Evolutionary conservation across 1,140 invertebrate genomes (phyloP), one percentile per base, ranked within the genome.

Genomic region (Listronotus oregonensis): DNA sequence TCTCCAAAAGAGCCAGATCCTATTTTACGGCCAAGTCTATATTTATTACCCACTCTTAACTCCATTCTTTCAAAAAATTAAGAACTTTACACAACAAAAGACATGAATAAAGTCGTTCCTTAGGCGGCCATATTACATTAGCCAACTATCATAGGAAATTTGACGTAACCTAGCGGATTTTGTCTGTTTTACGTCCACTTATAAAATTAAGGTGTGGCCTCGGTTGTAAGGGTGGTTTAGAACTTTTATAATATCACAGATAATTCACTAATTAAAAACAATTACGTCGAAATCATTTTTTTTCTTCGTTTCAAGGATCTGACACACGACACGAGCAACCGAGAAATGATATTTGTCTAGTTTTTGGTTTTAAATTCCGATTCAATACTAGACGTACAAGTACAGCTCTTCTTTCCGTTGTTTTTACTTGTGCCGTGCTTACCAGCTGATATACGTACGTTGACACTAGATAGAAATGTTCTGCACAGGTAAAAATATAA

Each of bases 1-100:
- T 98, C 96, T 74, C 96, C 96, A 82, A 99, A 98, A 37, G 96
- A 98, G 68, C 96, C 96, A 78, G 94, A 96, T 68, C 96, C 96
- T 80, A 98, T 98, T 86, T 99, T 99, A 77, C 96, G 87, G 75
- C 96, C 96, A 70, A 99, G 87, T 76, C 96, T 89, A 83, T 96
- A 99, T 84, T 96, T 96, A 82, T 96, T 96, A 75, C 96, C 95
- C 77, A 99, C 96, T 82, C 96, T 87, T 70, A 98, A 87, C 86
- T 98, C 96, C 96, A 98, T 98, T 70, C 52, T 79, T 79, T 43
- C 78, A 54, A 21, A 64, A 70, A 70, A 64, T 27, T 68, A 47
- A 62, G 21, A 68, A 69, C 60, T 69, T 76, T 66, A 72, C 68
- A 64, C 64, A 74, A 75, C 71, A 75, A 73, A 73, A 75, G 69